These are phyloP conservation scores for Rhagophthalmus giganteus DNA, from an alignment of 2,888 invertebrate genomes.

Conservation along the genomic window DNA sequence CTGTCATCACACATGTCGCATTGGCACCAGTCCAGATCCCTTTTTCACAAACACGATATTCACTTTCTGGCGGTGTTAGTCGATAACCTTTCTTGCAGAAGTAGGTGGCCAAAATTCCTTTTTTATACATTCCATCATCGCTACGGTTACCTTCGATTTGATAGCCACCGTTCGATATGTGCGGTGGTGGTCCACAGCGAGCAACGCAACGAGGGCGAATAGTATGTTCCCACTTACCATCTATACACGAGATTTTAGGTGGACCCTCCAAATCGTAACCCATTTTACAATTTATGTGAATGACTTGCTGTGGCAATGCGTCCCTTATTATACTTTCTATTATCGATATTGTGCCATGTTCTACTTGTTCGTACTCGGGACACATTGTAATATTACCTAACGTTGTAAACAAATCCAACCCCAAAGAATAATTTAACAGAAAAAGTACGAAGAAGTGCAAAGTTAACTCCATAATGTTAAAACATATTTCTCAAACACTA, in stretches of 20 bases:
- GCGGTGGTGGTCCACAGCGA: slow-evolving; percentile 48
- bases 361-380: slow-evolving; percentile 40
- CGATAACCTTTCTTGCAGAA: slow-evolving; percentile 46
- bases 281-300: slow-evolving; percentile 44
- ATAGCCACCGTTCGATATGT: slow-evolving; percentile 45
- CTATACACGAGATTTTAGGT: slow-evolving; percentile 47
- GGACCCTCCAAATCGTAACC: slow-evolving; percentile 50
- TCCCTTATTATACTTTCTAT: slow-evolving; percentile 23
- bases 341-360: slow-evolving; percentile 37
- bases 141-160: slow-evolving; percentile 43
- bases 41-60: slow-evolving; percentile 50
- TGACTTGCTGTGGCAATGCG: slow-evolving; percentile 22
- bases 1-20: slow-evolving; percentile 44
- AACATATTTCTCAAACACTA: slow-evolving; percentile 10
- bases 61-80: slow-evolving; percentile 47
- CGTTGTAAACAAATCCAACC: slow-evolving; percentile 19
- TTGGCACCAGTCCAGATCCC: slow-evolving; percentile 53
- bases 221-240: slow-evolving; percentile 48
- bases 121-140: slow-evolving; percentile 41
- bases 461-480: slow-evolving; percentile 35
- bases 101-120: slow-evolving; percentile 50
- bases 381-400: slow-evolving; percentile 36
- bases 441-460: slow-evolving; percentile 25
- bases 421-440: slow-evolving; percentile 12
- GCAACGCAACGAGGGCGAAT: slow-evolving; percentile 42